Evolutionary conservation across 2,113 vertebrate species (phyloP), one percentile per base, ranked within the genome.

Genomic region (Anser brachyrhynchus): DNA sequence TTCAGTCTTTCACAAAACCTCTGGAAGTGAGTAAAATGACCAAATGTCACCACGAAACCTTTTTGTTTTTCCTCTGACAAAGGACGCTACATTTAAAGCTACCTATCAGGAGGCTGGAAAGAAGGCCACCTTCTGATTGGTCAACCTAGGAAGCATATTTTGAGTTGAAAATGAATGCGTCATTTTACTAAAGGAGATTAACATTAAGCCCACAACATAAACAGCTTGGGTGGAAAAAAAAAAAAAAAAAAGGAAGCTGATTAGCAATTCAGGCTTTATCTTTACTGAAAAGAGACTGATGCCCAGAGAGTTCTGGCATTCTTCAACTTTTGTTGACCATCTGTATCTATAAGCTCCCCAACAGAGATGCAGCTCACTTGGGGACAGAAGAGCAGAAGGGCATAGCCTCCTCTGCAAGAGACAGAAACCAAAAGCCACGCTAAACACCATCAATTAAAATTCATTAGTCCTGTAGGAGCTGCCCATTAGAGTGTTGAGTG

Each of bases 301-400:
- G 96, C 96, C 93, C 87, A 91, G 93, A 62, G 95, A 97, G 93
- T 96, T 96, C 64, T 93, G 95, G 93, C 94, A 96, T 92, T 97
- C 96, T 97, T 98, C 98, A 98, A 97, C 98, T 98, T 98, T 98
- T 99, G 98, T 98, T 98, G 97, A 97, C 98, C 98, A 99, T 99
- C 98, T 99, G 98, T 97, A 98, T 96, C 95, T 95, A 97, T 97
- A 96, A 97, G 96, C 93, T 96, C 69, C 96, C 97, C 96, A 97
- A 70, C 97, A 96, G 96, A 97, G 95, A 93, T 94, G 83, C 69
- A 92, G 93, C 93, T 96, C 96, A 92, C 97, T 97, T 97, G 96
- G 96, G 97, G 97, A 97, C 92, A 89, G 90, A 95, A 93, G 96
- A 98, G 96, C 97, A 98, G 97, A 98, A 98, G 96, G 97, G 93